Evolutionary conservation across 2,113 vertebrate species (phyloP).

Genomic region (Phylloscopus trochilus): DNA sequence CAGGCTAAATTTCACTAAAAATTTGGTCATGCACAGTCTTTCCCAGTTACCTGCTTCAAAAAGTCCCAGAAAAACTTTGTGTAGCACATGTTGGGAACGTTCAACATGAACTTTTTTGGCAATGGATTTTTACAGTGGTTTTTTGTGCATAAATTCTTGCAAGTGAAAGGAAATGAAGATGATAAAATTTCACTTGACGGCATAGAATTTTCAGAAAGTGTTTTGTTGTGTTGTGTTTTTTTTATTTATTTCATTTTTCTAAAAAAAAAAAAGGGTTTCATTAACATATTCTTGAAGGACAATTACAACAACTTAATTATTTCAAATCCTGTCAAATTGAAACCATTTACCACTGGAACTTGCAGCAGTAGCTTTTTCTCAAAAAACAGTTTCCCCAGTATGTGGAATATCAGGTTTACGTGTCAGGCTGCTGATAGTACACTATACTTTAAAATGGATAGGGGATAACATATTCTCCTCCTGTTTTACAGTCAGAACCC

Average conservation of each 20-base stretch:
- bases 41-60: background rate
- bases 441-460: background rate
- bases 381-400: background rate
- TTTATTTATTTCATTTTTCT: background rate
- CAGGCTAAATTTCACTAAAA: background rate
- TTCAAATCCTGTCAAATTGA: background rate
- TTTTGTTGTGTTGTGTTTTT: background rate
- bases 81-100: accelerated
- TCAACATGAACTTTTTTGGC: background rate
- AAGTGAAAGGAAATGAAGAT: background rate
- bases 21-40: background rate
- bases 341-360: background rate
- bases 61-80: background rate
- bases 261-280: background rate
- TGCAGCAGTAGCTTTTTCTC: background rate
- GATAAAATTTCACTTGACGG: background rate
- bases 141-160: background rate
- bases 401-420: background rate
- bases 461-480: background rate
- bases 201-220: background rate
- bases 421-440: background rate
- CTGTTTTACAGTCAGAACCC: background rate
- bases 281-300: background rate
- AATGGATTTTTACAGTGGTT: background rate
- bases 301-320: background rate